phyloP scores from a whole-genome alignment of 2,113 vertebrate species.

The Alaudala cheleensis region DNA sequence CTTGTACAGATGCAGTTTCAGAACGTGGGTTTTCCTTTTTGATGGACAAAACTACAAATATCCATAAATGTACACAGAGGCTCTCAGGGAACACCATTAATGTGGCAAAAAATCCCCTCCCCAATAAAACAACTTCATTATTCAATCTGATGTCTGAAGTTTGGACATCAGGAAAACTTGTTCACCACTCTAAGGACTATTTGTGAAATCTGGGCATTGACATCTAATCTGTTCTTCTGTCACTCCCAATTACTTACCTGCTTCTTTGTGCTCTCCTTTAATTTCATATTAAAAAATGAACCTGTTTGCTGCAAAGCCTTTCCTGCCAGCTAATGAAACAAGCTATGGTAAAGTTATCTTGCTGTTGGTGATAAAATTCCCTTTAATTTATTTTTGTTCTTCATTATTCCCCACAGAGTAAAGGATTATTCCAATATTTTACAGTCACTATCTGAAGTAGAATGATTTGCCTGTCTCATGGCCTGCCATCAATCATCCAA shows the following conservation, averaged over 20 bases:
- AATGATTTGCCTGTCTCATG: not conserved
- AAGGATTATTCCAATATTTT: not conserved
- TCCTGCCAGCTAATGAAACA: not conserved
- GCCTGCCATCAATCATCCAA: not conserved
- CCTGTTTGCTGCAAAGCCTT: not conserved
- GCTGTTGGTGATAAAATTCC: not conserved
- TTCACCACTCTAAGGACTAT: not conserved
- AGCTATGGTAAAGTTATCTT: not conserved
- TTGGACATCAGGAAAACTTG: not conserved
- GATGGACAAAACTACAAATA: not conserved
- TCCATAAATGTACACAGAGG: not conserved
- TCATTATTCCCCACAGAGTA: not conserved
- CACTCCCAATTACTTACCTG: not conserved
- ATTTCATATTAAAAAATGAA: not conserved
- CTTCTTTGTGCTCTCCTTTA: not conserved
- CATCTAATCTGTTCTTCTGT: not conserved
- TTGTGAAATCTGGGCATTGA: not conserved
- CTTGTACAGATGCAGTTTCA: not conserved
- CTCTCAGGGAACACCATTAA: not conserved
- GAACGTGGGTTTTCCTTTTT: not conserved
- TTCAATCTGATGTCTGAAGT: not conserved
- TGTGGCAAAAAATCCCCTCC: not conserved
- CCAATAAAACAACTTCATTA: accelerated
- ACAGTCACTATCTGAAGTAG: not conserved
- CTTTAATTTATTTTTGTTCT: not conserved